These are phyloP conservation scores for Heliconius congener DNA, from an alignment of 1,140 invertebrate species.

Conservation along the genomic window DNA sequence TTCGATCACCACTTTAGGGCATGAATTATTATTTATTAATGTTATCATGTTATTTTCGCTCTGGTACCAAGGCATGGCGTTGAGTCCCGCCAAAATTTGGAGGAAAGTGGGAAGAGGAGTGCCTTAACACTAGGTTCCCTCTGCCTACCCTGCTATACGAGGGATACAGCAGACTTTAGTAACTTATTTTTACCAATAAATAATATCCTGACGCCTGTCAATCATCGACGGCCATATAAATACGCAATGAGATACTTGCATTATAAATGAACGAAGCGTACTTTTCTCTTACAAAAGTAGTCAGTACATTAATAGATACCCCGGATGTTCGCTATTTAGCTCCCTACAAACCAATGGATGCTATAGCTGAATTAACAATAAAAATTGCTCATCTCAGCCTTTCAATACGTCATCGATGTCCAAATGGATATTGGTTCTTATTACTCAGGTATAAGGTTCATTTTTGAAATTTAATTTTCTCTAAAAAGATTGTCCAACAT, in stretches of 20 bases:
- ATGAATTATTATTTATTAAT: too few relatives aligned
- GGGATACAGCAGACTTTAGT: too few relatives aligned
- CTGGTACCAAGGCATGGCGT: too few relatives aligned
- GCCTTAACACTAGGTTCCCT: too few relatives aligned
- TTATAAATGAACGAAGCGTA: conserved; percentile 42
- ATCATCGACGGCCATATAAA: conserved; percentile 1
- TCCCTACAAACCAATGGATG: conserved; percentile 74
- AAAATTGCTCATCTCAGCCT: conserved; percentile 75
- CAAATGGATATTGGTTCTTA: conserved; percentile 30
- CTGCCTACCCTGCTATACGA: too few relatives aligned
- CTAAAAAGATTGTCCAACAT: conserved; percentile 59
- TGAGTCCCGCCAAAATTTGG: too few relatives aligned
- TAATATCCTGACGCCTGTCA: neutral
- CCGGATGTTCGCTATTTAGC: conserved; percentile 78
- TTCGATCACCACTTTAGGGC: too few relatives aligned
- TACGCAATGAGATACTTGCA: neutral
- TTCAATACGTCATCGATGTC: conserved; percentile 39
- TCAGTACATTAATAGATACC: conserved; percentile 67
- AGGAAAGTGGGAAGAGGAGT: too few relatives aligned
- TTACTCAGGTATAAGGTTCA: conserved; percentile 26
- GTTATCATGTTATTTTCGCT: too few relatives aligned
- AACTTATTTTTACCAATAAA: neutral
- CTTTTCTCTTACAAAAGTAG: conserved; percentile 52
- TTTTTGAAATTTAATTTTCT: conserved; percentile 38
- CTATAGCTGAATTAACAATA: conserved; percentile 78